Base-by-base conservation (phyloP, 2,888 invertebrate genomes). In the Spodoptera picta region DNA sequence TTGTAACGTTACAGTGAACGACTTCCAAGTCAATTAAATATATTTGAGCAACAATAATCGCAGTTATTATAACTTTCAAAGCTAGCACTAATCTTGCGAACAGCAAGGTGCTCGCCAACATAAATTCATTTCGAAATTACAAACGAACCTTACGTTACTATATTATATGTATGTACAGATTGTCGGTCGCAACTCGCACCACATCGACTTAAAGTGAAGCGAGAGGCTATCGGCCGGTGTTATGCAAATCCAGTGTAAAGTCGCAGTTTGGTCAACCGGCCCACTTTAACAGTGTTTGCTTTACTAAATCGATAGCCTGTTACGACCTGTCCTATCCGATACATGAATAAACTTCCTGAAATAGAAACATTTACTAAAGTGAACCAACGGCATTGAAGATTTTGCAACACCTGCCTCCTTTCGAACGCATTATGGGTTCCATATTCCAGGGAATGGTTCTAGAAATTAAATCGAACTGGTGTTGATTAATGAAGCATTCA, bases 331-430 rank as follows among this genome's bases (percentile, higher is more conserved):
- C 75, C 79, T 73, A 80, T 77, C 70, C 80, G 79, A 81, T 78
- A 79, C 71, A 70, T 72, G 73, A 56, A 78, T 79, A 82, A 76
- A 83, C 84, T 85, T 83, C 82, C 81, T 77, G 76, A 77, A 77
- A 69, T 53, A 66, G 67, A 80, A 77, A 65, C 64, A 73, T 75
- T 69, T 65, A 50, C 59, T 64, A 54, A 73, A 70, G 57, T 80
- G 67, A 69, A 73, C 67, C 58, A 79, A 73, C 60, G 48, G 56
- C 64, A 54, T 63, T 55, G 54, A 68, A 43, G 42, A 49, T 75
- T 59, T 75, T 49, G 67, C 75, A 77, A 77, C 50, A 62, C 31
- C n/a, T 47, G 54, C 48, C 62, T 65, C 65, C 71, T 65, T 77
- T 71, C 75, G 49, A 69, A 68, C 58, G 52, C 60, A 69, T 73